Evolutionary conservation across 2,888 invertebrate species (phyloP).

Genomic region (Osmoderma eremita): DNA sequence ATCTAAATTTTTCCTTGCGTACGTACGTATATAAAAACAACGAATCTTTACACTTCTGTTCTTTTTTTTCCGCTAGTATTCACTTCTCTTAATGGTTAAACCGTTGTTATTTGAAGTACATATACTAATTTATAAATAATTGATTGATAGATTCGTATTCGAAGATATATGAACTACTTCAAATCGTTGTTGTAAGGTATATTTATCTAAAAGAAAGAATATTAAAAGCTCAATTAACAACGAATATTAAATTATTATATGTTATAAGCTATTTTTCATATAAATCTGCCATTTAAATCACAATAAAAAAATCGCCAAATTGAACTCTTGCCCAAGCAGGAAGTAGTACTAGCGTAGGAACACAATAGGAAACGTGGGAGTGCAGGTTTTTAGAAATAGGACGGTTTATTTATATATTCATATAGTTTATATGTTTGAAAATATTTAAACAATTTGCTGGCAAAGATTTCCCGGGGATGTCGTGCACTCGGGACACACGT

Average conservation of each 20-base stretch:
- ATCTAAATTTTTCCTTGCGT: neutral
- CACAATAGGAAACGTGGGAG: conserved; percentile 47
- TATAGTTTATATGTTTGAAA: conserved; percentile 58
- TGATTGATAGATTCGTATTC: too few relatives aligned
- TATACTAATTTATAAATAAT: too few relatives aligned
- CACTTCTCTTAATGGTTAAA: too few relatives aligned
- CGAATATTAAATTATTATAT: conserved; percentile 29
- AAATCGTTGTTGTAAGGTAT: too few relatives aligned
- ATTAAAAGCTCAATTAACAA: conserved; percentile 33
- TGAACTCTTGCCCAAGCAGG: conserved; percentile 41
- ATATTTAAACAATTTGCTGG: conserved; percentile 60
- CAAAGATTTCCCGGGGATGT: conserved; percentile 54
- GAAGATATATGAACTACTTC: too few relatives aligned
- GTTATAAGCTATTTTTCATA: neutral
- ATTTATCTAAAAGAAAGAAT: neutral
- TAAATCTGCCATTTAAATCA: neutral
- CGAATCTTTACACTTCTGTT: conserved; percentile 15
- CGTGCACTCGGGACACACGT: conserved; percentile 48
- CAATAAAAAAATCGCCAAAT: neutral
- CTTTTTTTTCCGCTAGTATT: too few relatives aligned
- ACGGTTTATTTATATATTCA: conserved; percentile 60
- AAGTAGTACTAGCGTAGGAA: conserved; percentile 40
- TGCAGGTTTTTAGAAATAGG: conserved; percentile 52
- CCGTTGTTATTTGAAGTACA: too few relatives aligned
- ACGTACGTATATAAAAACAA: conserved; percentile 15